Evolutionary conservation across 2,888 invertebrate species (phyloP).

Genomic region (Eupithecia insigniata): DNA sequence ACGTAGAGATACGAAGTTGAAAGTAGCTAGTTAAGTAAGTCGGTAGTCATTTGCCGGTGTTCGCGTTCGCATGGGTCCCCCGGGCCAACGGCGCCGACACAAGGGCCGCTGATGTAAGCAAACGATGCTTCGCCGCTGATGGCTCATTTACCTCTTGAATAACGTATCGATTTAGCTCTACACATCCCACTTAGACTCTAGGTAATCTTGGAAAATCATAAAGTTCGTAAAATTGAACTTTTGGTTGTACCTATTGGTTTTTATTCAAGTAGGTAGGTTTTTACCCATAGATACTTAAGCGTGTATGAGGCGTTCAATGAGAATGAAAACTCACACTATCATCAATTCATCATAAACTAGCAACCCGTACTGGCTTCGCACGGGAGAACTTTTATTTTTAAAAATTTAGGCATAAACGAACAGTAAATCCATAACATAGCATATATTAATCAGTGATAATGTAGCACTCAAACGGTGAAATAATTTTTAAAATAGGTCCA

Average conservation of each 20-base stretch:
- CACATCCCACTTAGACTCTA: slow-evolving; percentile 46
- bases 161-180: slow-evolving; percentile 73
- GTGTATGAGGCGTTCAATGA: neutral
- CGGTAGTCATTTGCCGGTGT: slow-evolving; percentile 48
- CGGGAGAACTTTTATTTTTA: no score
- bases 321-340: neutral
- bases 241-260: slow-evolving; percentile 13
- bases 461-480: no score
- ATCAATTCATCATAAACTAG: neutral
- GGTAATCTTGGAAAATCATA: slow-evolving; percentile 30
- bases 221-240: slow-evolving; percentile 42
- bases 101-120: slow-evolving; percentile 68
- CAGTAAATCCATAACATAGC: no score
- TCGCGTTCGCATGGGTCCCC: slow-evolving; percentile 57
- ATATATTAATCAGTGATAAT: no score
- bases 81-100: slow-evolving; percentile 47
- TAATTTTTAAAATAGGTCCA: no score
- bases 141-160: slow-evolving; percentile 81
- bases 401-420: no score
- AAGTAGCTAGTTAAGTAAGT: slow-evolving; percentile 41
- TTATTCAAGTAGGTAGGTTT: neutral
- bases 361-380: no score
- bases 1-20: slow-evolving; percentile 6
- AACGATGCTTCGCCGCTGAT: slow-evolving; percentile 75
- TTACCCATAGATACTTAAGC: neutral